These are phyloP conservation scores for Dryocosmus kuriphilus DNA, from an alignment of 2,888 invertebrate species.

Conservation along the genomic window DNA sequence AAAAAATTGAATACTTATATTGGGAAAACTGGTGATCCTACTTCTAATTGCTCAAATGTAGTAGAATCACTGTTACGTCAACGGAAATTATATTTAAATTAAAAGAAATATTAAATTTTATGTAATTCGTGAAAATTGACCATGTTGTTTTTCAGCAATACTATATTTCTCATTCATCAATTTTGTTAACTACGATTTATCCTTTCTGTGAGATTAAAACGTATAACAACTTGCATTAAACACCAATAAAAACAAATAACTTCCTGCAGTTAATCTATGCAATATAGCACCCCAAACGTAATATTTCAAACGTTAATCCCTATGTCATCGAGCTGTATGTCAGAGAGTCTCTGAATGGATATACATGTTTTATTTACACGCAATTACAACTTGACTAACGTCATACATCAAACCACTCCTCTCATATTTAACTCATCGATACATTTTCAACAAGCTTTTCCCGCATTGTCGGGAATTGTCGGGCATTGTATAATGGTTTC, in stretches of 20 bases:
- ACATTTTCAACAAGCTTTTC: conserved; percentile 18
- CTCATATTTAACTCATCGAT: conserved; percentile 34
- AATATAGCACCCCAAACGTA: conserved; percentile 4
- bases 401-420: conserved; percentile 21
- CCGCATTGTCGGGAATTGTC: conserved; percentile 9
- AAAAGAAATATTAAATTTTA: too few relatives aligned
- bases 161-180: background rate
- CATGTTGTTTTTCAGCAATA: background rate
- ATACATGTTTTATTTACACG: conserved; percentile 29
- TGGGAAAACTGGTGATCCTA: too few relatives aligned
- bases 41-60: too few relatives aligned
- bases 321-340: conserved; percentile 18
- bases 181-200: background rate
- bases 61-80: too few relatives aligned
- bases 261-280: background rate
- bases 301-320: conserved; percentile 35
- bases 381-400: conserved; percentile 34
- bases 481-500: background rate
- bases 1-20: too few relatives aligned
- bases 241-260: background rate
- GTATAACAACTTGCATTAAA: background rate
- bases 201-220: background rate
- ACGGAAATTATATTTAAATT: too few relatives aligned
- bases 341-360: conserved; percentile 1
- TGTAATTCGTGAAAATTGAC: conserved; percentile 29